Percentiles rank a stretch among this genome's conserved stretches.
phyloP scores from a whole-genome alignment of 2,888 invertebrate species.

The Cataglyphis livida region DNA sequence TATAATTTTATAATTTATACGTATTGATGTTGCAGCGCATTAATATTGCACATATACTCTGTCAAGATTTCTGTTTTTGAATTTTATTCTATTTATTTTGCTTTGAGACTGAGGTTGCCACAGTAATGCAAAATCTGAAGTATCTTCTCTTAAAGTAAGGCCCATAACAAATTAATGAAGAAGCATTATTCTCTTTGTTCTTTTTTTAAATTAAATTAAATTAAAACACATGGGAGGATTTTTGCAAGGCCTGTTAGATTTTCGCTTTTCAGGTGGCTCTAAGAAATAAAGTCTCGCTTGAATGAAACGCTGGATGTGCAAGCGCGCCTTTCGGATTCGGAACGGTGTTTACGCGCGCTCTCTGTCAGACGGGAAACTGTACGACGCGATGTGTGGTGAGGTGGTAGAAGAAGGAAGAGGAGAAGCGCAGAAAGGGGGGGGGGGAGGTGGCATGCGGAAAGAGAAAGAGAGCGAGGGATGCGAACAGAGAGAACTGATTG shows the following conservation, averaged over 20 bases:
- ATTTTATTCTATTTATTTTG: background rate
- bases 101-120: background rate
- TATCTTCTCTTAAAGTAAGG: background rate
- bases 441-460: background rate
- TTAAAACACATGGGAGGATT: background rate
- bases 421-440: conserved; percentile 16
- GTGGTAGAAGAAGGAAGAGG: background rate
- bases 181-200: no score
- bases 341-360: conserved; percentile 48
- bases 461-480: conserved; percentile 51
- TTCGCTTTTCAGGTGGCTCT: background rate
- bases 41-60: background rate
- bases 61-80: background rate
- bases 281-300: background rate
- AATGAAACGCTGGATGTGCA: background rate
- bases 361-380: conserved; percentile 35
- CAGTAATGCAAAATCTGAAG: background rate
- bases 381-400: background rate
- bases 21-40: background rate
- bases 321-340: conserved; percentile 54
- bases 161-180: background rate
- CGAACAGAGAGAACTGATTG: conserved; percentile 36
- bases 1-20: background rate
- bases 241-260: background rate
- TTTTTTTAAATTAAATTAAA: background rate